Evolutionary conservation across 2,797 vertebrate genomes (phyloP), one percentile per base, ranked within the genome.

Genomic region (Schizopygopsis pylzovi): DNA sequence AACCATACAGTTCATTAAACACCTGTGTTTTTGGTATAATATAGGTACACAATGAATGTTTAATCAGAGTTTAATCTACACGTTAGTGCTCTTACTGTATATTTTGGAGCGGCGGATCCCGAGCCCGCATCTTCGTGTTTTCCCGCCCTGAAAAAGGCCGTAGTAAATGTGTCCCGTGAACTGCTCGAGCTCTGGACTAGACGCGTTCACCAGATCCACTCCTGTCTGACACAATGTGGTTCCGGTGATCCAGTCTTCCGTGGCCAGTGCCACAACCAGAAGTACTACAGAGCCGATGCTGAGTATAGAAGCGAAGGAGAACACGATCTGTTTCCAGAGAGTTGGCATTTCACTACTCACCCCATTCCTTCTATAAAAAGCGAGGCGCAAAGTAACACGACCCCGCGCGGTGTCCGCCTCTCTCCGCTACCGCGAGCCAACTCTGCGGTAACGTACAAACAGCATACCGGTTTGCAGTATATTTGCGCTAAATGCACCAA

Each of bases 171-270:
- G 94, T 71, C 98, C 98, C 0, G 96, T 96, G 91, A 99, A 99
- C 88, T 97, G 96, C 37, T 96, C 94, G 82, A 99, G 88, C 92
- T 99, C 98, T 4, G 96, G 96, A 49, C 95, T 92, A 0, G 97
- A 97, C 63, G 98, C 98, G 22, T 99, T 99, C 82, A 99, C 98
- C 79, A 99, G 92, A 70, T 99, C 98, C 20, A 93, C 97, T 59
- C 97, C 98, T 0, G 98, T 99, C 92, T 98, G 97, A 89, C 98
- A 99, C 59, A 99, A 94, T 87, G 97, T 97, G 88, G 94, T 95
- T 4, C 97, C 98, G 5, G 94, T 95, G 89, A 97, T 93, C 98
- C 98, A 99, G 85, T 94, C 96, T 83, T 97, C 96, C 39, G 94
- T 96, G 13, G 95, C 95, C 90, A 99, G 92, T 7, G 97, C 97